A percentile compares a stretch with the other conserved stretches of the same genome.
These are phyloP conservation scores for Ammodytes dubius DNA, from an alignment of 2,113 vertebrate species.

Conservation along the genomic window DNA sequence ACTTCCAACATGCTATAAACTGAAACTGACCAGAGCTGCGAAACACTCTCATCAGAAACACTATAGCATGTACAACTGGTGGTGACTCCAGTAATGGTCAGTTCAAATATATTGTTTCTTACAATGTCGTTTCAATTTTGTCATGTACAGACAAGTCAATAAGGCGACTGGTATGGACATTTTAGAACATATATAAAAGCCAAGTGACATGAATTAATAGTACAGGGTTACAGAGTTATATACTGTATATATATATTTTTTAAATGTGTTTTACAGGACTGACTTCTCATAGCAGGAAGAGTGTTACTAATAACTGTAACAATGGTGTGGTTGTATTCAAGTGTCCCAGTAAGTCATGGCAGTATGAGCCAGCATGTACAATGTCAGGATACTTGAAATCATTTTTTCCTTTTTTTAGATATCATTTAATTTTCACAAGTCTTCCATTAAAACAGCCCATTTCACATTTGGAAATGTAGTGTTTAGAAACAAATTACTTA, in stretches of 20 bases:
- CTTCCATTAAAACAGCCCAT: background rate
- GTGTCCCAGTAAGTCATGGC: background rate
- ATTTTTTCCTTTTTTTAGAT: too few species aligned
- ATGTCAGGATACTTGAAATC: background rate
- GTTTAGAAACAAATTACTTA: too few species aligned
- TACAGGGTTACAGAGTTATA: too few species aligned
- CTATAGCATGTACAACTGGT: background rate
- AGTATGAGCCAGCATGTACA: background rate
- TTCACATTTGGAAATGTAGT: background rate
- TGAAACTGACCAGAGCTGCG: background rate
- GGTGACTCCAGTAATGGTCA: background rate
- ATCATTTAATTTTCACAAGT: too few species aligned
- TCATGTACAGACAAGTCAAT: too few species aligned
- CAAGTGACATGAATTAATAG: background rate
- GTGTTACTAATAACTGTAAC: background rate
- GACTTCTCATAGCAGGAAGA: background rate
- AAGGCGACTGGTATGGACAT: too few species aligned
- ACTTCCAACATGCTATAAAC: background rate
- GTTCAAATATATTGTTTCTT: background rate
- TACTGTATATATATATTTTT: too few species aligned
- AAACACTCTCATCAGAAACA: background rate
- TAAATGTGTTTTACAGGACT: background rate
- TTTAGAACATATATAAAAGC: too few species aligned
- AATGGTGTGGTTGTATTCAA: background rate
- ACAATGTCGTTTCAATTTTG: too few species aligned